Percentiles rank a stretch among this genome's conserved stretches.
phyloP scores from a whole-genome alignment of 1,140 invertebrate species.

The Leguminivora glycinivorella region DNA sequence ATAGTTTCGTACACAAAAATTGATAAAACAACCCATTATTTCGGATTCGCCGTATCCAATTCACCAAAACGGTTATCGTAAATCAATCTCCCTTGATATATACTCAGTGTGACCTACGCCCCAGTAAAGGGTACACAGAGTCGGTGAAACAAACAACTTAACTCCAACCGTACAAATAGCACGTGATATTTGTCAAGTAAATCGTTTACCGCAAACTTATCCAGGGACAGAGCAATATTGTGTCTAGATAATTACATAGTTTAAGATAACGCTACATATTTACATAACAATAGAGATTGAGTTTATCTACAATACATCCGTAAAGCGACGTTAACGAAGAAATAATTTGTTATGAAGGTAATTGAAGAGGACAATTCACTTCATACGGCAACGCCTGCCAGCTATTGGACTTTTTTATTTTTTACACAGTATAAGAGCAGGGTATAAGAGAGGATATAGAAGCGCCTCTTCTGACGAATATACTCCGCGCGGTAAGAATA shows the following conservation, averaged over 20 bases:
- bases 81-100: not conserved
- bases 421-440: no score
- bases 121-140: not conserved
- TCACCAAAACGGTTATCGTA: not conserved
- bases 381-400: no score
- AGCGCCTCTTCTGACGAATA: no score
- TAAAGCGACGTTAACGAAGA: not conserved
- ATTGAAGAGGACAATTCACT: no score
- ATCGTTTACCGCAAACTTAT: not conserved
- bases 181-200: constrained; percentile 24
- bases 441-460: no score
- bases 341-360: not conserved
- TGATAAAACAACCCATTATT: not conserved
- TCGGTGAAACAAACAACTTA: not conserved
- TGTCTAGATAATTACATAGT: not conserved
- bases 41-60: not conserved
- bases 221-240: constrained; percentile 3
- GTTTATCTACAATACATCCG: not conserved
- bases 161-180: not conserved
- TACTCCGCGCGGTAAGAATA: no score
- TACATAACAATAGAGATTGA: not conserved
- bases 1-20: not conserved
- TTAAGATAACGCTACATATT: not conserved
- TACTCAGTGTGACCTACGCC: not conserved
- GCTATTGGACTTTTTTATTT: no score